phyloP scores from a whole-genome alignment of 2,888 invertebrate genomes.

The Sthenelais limicola region DNA sequence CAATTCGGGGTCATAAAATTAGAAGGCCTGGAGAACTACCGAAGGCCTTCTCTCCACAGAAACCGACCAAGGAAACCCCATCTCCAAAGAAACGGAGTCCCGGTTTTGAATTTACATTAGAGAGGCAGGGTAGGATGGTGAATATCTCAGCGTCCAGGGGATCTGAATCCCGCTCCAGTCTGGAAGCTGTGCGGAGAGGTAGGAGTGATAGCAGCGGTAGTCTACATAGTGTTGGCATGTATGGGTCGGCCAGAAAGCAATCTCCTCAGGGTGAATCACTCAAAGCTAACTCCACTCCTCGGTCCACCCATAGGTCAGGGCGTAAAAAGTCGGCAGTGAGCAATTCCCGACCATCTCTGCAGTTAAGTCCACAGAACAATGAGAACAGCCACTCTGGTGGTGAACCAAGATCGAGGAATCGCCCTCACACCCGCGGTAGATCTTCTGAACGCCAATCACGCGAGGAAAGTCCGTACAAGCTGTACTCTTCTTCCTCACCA shows the following conservation, averaged over 20 bases:
- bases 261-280: slow-evolving; percentile 3
- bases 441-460: no score
- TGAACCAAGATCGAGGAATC: no score
- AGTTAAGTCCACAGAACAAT: slow-evolving; percentile 14
- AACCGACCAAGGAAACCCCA: not conserved
- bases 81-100: slow-evolving; percentile 19
- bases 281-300: not conserved
- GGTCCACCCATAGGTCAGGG: not conserved
- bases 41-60: slow-evolving; percentile 1
- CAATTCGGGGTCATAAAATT: slow-evolving; percentile 45
- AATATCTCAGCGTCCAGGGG: not conserved
- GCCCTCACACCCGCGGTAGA: no score
- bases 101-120: slow-evolving; percentile 23
- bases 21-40: slow-evolving; percentile 28
- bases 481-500: no score
- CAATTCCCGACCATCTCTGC: not conserved
- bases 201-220: not conserved
- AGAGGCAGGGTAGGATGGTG: not conserved
- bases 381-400: slow-evolving; percentile 3
- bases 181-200: not conserved
- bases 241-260: not conserved
- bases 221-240: not conserved
- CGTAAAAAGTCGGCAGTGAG: not conserved
- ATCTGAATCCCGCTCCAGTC: not conserved
- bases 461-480: no score